Evolutionary conservation across 1,140 invertebrate genomes (phyloP), one percentile per base, ranked within the genome.

Genomic region (Zelostemma sp.): DNA sequence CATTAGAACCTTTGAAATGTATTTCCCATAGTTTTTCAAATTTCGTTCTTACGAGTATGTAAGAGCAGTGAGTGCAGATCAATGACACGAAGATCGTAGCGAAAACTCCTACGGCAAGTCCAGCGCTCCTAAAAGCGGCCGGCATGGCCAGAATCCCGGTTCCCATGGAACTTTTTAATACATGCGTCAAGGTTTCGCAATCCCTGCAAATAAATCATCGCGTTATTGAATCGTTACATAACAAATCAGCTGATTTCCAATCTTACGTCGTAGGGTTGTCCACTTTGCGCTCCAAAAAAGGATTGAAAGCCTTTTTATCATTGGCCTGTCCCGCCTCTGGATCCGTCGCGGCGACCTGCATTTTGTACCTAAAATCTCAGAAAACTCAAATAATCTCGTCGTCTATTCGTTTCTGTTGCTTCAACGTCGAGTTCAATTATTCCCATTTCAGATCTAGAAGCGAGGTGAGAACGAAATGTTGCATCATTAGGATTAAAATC

Each of bases 131-230:
- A 73, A 97, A 94, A 11, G 95, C 95, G 33, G 88, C 84, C 0
- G 95, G 95, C 93, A 97, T 96, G 9, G 95, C 93, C 57, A 97
- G 84, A 69, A 97, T 96, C 38, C 96, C 96, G 1, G 95, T 96
- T 6, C 96, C 96, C 40, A 97, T 88, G 9, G 95, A 95, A 6
- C 93, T 93, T 84, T 96, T 95, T 60, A 95, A 83, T 63, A 96
- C 86, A 87, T 96, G 94, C 43, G 92, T 94, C 41, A 95, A 85
- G 0, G 94, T 95, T 76, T 94, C 93, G 77, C 89, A 90, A 81
- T 95, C 92, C 25, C 93, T 94, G 83, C 15, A 79, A 64, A 68
- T 58, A 11, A 38, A 25, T 81, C 61, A 48, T 49, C 58, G 56
- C 54, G 19, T 57, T 73, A 33, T 60, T 54, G 33, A 67, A 58